Conservation (phyloP, 2,888 invertebrate species). For the Mimas tiliae region DNA sequence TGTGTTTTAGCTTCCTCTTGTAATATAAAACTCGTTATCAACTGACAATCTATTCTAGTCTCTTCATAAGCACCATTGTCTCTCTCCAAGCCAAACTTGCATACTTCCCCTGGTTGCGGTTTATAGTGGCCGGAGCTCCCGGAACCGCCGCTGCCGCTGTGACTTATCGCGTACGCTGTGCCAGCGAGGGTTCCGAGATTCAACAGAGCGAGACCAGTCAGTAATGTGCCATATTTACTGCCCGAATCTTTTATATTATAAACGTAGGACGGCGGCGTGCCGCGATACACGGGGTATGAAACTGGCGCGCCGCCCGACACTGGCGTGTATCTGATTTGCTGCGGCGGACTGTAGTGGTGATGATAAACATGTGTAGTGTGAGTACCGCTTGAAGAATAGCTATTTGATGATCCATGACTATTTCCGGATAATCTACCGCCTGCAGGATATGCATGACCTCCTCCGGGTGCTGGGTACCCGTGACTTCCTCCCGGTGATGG, state of each 20-base stretch:
- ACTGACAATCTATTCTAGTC: conserved; percentile 72
- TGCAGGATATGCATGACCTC: conserved; percentile 40
- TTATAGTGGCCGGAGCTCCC: conserved; percentile 48
- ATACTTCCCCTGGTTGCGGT: conserved; percentile 66
- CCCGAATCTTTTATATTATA: conserved; percentile 74
- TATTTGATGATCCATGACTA: conserved; percentile 44
- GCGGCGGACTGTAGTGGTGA: conserved; percentile 72
- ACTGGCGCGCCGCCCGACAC: conserved; percentile 56
- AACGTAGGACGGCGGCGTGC: conserved; percentile 70
- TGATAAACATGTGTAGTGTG: conserved; percentile 60
- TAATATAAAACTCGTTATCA: conserved; percentile 71
- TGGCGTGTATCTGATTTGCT: conserved; percentile 66
- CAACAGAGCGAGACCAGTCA: conserved; percentile 70
- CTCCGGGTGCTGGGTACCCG: conserved; percentile 43
- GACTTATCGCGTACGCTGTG: conserved; percentile 53
- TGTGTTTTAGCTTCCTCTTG: conserved; percentile 50
- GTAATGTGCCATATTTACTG: conserved; percentile 72
- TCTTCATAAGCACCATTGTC: conserved; percentile 75
- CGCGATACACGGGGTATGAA: conserved; percentile 70
- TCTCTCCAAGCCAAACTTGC: conserved; percentile 71
- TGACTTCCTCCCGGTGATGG: conserved; percentile 47
- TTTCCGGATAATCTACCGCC: conserved; percentile 39
- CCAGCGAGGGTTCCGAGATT: conserved; percentile 72
- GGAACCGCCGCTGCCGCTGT: conserved; percentile 32
- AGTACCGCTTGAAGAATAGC: conserved; percentile 37